Conservation (phyloP, 2,888 invertebrate genomes). For the Caenorhabditis panamensis region DNA sequence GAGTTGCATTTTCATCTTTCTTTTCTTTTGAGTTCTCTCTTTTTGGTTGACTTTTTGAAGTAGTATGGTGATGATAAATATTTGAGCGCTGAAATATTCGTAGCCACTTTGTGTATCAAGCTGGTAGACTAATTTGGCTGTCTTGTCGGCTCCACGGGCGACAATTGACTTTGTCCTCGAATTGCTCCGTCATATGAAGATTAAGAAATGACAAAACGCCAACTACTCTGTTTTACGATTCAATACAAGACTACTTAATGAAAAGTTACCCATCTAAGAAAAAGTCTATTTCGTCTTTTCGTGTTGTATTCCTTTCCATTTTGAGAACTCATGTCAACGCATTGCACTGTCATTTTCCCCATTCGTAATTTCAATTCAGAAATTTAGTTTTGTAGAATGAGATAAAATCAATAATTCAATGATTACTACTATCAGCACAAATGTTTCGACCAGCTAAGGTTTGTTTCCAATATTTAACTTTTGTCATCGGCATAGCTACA, state of each 20-base stretch:
- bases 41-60: neutral
- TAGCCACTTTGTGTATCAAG: conserved; percentile 47
- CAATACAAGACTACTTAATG: no score
- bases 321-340: conserved; percentile 3
- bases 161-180: conserved; percentile 12
- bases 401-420: conserved; percentile 55
- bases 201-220: conserved; percentile 1
- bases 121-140: conserved; percentile 43
- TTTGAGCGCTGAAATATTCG: conserved; percentile 57
- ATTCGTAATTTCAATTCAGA: conserved; percentile 17
- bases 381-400: conserved; percentile 52
- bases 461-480: conserved; percentile 35
- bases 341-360: conserved; percentile 4
- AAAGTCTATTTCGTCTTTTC: conserved; percentile 11
- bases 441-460: conserved; percentile 68
- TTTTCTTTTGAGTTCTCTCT: conserved; percentile 21
- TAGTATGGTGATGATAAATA: conserved; percentile 33
- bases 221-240: no score
- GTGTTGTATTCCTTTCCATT: no score
- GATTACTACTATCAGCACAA: conserved; percentile 42
- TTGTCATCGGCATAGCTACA: neutral
- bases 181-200: no score
- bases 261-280: no score
- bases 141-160: conserved; percentile 49
- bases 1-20: conserved; percentile 32